phyloP scores from a whole-genome alignment of 2,797 vertebrate species.

The Mycteria americana region DNA sequence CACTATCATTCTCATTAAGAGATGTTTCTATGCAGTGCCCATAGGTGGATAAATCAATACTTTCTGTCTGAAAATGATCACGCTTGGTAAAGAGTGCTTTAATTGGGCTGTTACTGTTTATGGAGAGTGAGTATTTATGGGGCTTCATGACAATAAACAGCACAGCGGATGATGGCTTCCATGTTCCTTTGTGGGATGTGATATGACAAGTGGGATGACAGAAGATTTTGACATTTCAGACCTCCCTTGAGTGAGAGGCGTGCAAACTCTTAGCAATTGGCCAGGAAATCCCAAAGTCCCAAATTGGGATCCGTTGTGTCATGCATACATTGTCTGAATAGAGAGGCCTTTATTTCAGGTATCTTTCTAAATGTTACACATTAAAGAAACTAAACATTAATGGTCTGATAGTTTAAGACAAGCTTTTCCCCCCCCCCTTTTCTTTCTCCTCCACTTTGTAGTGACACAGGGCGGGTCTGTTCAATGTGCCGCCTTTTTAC shows the following conservation, averaged over 20 bases:
- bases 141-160: slow-evolving; percentile 69
- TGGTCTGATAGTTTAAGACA: not conserved
- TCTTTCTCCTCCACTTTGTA: not conserved
- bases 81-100: slow-evolving; percentile 72
- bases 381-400: not conserved
- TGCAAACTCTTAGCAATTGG: not conserved
- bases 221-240: slow-evolving; percentile 66
- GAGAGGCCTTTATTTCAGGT: not conserved
- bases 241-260: slow-evolving; percentile 40
- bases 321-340: not conserved
- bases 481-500: not conserved
- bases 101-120: slow-evolving; percentile 73
- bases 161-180: slow-evolving; percentile 37
- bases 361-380: not conserved
- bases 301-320: not conserved
- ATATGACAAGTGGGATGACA: slow-evolving; percentile 49
- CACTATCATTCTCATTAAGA: slow-evolving; percentile 76
- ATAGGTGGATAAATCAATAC: slow-evolving; percentile 74
- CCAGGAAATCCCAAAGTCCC: slow-evolving; percentile 20
- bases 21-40: slow-evolving; percentile 70
- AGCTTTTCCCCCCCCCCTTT: not conserved
- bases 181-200: slow-evolving; percentile 47
- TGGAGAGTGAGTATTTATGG: slow-evolving; percentile 58
- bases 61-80: slow-evolving; percentile 75
- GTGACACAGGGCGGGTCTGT: not conserved